Conservation (phyloP, 2,797 vertebrate species). For the Brachyrhaphis roseni region DNA sequence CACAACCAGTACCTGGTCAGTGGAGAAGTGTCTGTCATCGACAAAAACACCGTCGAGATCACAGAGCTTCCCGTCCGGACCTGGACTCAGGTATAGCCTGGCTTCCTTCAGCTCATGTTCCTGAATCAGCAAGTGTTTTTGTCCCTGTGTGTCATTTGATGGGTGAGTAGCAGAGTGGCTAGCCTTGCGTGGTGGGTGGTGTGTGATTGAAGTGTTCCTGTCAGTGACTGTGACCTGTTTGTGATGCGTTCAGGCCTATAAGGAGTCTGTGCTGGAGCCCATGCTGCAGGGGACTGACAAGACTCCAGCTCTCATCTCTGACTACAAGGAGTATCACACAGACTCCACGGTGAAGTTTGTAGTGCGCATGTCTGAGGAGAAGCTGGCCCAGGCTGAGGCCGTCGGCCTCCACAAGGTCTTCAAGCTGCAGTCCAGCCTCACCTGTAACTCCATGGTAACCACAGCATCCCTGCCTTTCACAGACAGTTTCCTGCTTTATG, state of each 20-base stretch:
- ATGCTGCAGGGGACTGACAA: conserved; percentile 98
- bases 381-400: conserved; percentile 94
- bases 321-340: conserved; percentile 99
- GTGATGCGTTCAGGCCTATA: conserved; percentile 86
- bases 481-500: background rate
- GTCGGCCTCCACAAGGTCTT: conserved; percentile 98
- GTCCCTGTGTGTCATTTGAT: background rate
- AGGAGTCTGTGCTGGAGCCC: conserved; percentile 96
- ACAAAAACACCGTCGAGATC: conserved; percentile 96
- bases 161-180: background rate
- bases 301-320: conserved; percentile 94
- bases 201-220: background rate
- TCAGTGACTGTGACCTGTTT: background rate
- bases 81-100: conserved; percentile 91
- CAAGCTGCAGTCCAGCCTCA: conserved; percentile 96
- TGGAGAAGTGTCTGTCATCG: conserved; percentile 94
- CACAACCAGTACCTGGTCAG: conserved; percentile 97
- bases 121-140: background rate
- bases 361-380: conserved; percentile 98
- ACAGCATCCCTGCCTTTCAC: background rate
- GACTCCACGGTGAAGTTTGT: conserved; percentile 97
- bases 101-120: background rate
- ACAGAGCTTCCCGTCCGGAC: conserved; percentile 98
- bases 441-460: conserved; percentile 98
- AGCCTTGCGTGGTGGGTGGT: background rate